Conservation (phyloP, 2,888 invertebrate species). For the Matsumyia berberina region DNA sequence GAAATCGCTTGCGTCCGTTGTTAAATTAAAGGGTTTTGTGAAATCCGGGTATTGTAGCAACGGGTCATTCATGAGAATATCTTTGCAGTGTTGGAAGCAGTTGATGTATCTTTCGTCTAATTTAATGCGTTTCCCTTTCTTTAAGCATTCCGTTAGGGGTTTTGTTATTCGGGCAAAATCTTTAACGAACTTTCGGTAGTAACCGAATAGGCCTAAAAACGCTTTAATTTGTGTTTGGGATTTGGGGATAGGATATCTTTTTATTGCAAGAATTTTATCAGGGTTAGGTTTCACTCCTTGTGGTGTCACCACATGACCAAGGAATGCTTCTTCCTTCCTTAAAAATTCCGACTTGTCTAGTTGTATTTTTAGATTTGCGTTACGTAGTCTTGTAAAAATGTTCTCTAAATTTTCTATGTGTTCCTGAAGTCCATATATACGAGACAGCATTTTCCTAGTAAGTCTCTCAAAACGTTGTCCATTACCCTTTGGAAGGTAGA, state of each 20-base stretch:
- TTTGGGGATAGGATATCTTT: not conserved
- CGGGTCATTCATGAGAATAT: not conserved
- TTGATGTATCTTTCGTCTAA: too few species aligned
- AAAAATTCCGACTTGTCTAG: conserved; percentile 27
- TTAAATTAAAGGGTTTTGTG: not conserved
- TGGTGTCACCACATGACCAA: not conserved
- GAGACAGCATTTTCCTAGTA: conserved; percentile 1
- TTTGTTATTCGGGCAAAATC: conserved; percentile 4
- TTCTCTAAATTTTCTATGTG: conserved; percentile 13
- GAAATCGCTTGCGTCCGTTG: not conserved
- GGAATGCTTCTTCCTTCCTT: conserved; percentile 7
- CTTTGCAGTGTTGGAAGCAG: not conserved
- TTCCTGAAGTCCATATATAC: conserved; percentile 27
- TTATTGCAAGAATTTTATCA: conserved; percentile 9
- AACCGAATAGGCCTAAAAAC: conserved; percentile 1
- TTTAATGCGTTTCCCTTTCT: not conserved
- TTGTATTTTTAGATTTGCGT: conserved; percentile 15
- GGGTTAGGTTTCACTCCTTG: conserved; percentile 26
- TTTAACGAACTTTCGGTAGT: conserved; percentile 4
- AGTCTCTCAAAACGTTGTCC: conserved; percentile 4
- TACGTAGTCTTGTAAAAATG: conserved; percentile 5
- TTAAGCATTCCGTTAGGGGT: not conserved
- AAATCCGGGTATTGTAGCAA: conserved; percentile 5
- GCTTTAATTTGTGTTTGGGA: not conserved
- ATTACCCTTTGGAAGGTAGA: conserved; percentile 28